These are phyloP conservation scores for Acrobasis repandana DNA, from an alignment of 2,888 invertebrate species.

Conservation along the genomic window DNA sequence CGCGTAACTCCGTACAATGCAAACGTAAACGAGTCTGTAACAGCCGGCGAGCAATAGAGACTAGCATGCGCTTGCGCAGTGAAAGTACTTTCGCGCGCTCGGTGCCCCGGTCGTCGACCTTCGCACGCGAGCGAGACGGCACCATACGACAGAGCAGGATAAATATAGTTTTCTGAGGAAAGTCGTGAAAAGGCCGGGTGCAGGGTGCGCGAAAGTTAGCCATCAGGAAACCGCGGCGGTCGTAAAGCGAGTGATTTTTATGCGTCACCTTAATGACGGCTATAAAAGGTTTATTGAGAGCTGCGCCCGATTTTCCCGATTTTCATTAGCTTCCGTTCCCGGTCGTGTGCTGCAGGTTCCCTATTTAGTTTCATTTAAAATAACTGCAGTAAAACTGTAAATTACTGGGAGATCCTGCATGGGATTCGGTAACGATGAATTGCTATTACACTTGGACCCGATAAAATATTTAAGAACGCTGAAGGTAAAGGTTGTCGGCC, in stretches of 20 bases:
- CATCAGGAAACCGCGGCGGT: constrained; percentile 69
- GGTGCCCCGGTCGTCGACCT: constrained; percentile 79
- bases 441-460: no score
- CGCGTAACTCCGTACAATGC: constrained; percentile 48
- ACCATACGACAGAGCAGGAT: constrained; percentile 52
- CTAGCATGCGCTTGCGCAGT: constrained; percentile 74
- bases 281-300: constrained; percentile 47
- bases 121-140: constrained; percentile 51
- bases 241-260: constrained; percentile 71
- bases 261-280: constrained; percentile 61
- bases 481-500: no score
- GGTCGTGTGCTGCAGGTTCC: not conserved
- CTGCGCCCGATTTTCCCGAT: constrained; percentile 40
- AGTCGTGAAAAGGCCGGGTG: constrained; percentile 66
- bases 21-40: constrained; percentile 64
- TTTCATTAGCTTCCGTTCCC: constrained; percentile 30
- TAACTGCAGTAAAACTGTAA: no score
- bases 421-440: no score
- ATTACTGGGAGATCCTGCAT: no score
- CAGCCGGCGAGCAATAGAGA: constrained; percentile 56
- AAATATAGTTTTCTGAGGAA: constrained; percentile 64
- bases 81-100: constrained; percentile 82
- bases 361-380: not conserved
- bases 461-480: no score
- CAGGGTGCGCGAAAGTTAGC: constrained; percentile 68